Evolutionary conservation across 2,797 vertebrate species (phyloP), one percentile per base, ranked within the genome.

Genomic region (Pipistrellus nathusii): DNA sequence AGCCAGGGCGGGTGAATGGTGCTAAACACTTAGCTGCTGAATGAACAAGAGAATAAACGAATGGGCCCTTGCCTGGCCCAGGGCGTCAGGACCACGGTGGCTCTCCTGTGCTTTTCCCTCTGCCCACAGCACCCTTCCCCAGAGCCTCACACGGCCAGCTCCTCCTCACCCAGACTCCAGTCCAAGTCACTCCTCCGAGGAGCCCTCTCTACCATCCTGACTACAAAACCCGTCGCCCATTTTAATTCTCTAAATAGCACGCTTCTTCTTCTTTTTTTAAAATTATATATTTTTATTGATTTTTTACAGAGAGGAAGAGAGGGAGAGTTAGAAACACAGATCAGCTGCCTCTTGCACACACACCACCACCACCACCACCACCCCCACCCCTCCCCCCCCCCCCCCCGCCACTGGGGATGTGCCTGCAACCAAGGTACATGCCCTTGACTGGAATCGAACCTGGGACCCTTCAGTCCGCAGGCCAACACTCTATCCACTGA

Each of bases 1-100:
- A 0, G 48, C 46, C 20, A 1, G 21, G 21, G 76, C 27, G 3
- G 25, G 20, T 38, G 21, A 12, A 7, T 0, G 2, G 41, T 23
- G 64, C 30, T 13, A 21, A 71, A 13, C 21, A 53, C 6, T 13
- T 18, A 17, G 72, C 11, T 75, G 55, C 2, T 27, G 68, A 38
- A 69, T 38, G 23, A 66, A 30, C 13, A 64, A 69, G 8, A 53
- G 21, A 90, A 18, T 38, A 32, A 68, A 12, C 25, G 35, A n/a
- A 44, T 20, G 30, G 44, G 14, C 4, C 64, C 35, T 53, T 8
- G 7, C 12, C 41, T 10, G 2, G 13, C 17, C 30, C 69, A 14
- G 5, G 35, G 46, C 55, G 7, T 25, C 55, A 46, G 7, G 66
- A 80, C 38, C 38, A 12, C 75, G 10, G 15, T 46, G 38, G 2